Conservation (phyloP, 1,140 invertebrate species). For the Cydia strobilella region DNA sequence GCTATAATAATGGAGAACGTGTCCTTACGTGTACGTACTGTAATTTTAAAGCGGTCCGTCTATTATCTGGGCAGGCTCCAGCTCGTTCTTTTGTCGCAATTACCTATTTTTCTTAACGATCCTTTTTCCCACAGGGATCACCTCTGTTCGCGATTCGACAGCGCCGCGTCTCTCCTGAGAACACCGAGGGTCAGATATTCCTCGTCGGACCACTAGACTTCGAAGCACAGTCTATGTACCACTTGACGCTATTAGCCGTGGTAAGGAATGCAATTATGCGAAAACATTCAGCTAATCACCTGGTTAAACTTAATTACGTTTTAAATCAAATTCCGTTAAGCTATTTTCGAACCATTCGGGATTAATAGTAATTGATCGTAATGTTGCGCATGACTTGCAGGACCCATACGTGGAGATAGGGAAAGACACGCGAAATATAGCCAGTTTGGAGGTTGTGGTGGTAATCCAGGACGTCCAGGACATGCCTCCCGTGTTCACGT, state of each 20-base stretch:
- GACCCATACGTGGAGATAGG: conserved; percentile 90
- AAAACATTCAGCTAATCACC: conserved; percentile 16
- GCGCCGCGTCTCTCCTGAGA: conserved; percentile 85
- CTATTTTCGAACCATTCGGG: conserved; percentile 10
- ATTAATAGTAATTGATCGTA: conserved; percentile 23
- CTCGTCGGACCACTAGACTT: conserved; percentile 89
- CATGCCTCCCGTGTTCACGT: conserved; percentile 90
- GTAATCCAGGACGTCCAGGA: conserved; percentile 93
- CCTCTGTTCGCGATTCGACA: conserved; percentile 88
- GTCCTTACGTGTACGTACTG: conserved; percentile 52
- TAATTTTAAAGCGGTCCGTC: conserved; percentile 49
- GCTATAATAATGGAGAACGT: conserved; percentile 54
- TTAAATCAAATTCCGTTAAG: conserved; percentile 17
- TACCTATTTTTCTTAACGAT: conserved; percentile 37
- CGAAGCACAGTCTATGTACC: conserved; percentile 91
- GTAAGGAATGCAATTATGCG: conserved; percentile 80
- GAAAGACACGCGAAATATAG: conserved; percentile 92
- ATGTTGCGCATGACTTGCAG: conserved; percentile 73
- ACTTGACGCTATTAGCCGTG: conserved; percentile 89
- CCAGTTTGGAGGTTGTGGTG: conserved; percentile 88
- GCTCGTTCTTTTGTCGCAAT: conserved; percentile 33
- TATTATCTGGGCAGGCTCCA: conserved; percentile 40
- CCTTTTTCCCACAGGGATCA: conserved; percentile 80
- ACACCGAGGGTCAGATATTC: conserved; percentile 88
- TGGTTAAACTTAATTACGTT: conserved; percentile 17